phyloP scores from a whole-genome alignment of 2,888 invertebrate species.

The Volucella bombylans region DNA sequence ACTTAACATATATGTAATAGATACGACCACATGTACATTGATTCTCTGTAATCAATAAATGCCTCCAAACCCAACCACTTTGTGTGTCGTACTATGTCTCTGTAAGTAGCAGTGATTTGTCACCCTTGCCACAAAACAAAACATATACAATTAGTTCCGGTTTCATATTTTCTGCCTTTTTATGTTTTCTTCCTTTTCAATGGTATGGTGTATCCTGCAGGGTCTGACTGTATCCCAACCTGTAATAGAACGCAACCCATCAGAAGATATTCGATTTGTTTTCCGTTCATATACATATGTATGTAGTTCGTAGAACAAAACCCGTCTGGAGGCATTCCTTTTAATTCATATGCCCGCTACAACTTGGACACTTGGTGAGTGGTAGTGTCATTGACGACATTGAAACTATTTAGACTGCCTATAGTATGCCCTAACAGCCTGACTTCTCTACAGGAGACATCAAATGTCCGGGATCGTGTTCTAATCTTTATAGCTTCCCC shows the following conservation, averaged over 20 bases:
- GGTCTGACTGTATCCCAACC: slow-evolving; percentile 41
- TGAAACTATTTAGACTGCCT: slow-evolving; percentile 61
- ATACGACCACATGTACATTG: too few species aligned
- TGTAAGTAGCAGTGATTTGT: slow-evolving; percentile 68
- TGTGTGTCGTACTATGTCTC: slow-evolving; percentile 29
- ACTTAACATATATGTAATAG: too few species aligned
- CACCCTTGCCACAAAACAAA: slow-evolving; percentile 57
- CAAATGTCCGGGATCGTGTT: slow-evolving; percentile 57
- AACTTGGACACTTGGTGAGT: slow-evolving; percentile 24
- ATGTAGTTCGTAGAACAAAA: slow-evolving; percentile 25
- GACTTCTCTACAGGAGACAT: slow-evolving; percentile 56
- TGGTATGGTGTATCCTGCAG: slow-evolving; percentile 57
- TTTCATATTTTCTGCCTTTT: slow-evolving; percentile 35
- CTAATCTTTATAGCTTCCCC: slow-evolving; percentile 62
- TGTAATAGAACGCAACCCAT: slow-evolving; percentile 23
- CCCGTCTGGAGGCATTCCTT: slow-evolving; percentile 44
- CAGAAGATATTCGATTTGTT: slow-evolving; percentile 51
- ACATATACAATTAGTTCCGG: slow-evolving; percentile 67
- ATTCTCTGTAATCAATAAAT: too few species aligned
- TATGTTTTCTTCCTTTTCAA: slow-evolving; percentile 3
- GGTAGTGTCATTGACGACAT: slow-evolving; percentile 30
- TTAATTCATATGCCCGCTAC: slow-evolving; percentile 11
- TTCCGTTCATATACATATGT: slow-evolving; percentile 1
- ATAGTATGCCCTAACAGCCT: background rate
- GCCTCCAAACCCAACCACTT: slow-evolving; percentile 2